Conservation (phyloP, 2,797 vertebrate species). For the Xiphophorus birchmanni region DNA sequence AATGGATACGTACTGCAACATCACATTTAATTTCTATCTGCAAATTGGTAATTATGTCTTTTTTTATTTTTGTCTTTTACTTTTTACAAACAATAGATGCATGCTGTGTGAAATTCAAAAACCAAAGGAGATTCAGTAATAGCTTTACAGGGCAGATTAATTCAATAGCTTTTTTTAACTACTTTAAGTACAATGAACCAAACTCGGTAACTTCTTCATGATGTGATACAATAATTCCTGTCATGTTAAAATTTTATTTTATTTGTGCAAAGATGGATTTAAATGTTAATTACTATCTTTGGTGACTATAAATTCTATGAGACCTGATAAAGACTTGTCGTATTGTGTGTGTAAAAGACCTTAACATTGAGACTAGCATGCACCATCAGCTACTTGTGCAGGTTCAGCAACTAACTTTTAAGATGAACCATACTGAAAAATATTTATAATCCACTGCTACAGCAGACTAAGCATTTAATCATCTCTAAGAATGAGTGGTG, state of each 20-base stretch:
- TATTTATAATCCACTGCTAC: not conserved
- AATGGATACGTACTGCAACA: not conserved
- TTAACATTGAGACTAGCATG: not conserved
- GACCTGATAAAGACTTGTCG: not conserved
- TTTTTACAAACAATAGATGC: not conserved
- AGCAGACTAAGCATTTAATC: not conserved
- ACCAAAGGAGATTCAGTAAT: not conserved
- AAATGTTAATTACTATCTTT: not conserved
- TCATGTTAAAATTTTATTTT: not conserved
- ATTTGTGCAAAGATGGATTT: not conserved
- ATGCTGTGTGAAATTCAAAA: not conserved
- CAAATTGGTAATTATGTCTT: not conserved
- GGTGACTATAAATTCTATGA: not conserved
- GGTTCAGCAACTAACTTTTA: not conserved
- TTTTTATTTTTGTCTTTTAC: not conserved
- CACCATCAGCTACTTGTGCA: not conserved
- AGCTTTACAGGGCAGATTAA: not conserved
- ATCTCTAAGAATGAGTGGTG: not conserved
- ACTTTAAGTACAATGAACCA: not conserved
- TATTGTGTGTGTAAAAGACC: not conserved
- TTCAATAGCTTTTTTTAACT: not conserved
- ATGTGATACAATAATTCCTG: not conserved
- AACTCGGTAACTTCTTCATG: not conserved
- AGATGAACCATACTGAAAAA: not conserved
- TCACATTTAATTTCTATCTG: not conserved